Percentiles rank a stretch among this genome's conserved stretches.
Conservation (phyloP, 2,113 vertebrate species). For the Podarcis raffonei region DNA sequence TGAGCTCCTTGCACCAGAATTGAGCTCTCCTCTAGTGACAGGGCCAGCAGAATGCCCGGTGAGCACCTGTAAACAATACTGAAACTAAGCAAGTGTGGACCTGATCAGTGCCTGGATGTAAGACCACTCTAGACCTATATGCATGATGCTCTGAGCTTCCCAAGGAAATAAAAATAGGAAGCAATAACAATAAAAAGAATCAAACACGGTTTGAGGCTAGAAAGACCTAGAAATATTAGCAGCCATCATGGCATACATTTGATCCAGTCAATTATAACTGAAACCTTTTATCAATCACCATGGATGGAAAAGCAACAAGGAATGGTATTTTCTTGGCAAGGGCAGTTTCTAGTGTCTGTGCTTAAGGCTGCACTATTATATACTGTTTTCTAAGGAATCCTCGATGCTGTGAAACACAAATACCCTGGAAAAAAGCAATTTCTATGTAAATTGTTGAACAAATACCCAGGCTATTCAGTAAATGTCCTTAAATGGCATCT, state of each 20-base stretch:
- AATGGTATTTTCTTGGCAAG: not conserved
- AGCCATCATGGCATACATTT: not conserved
- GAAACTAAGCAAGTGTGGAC: not conserved
- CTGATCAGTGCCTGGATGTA: not conserved
- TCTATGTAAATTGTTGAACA: not conserved
- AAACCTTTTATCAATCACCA: not conserved
- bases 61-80: not conserved
- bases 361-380: not conserved
- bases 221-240: not conserved
- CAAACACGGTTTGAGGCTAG: not conserved
- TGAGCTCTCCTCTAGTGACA: not conserved
- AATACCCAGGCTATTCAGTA: not conserved
- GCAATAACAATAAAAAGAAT: not conserved
- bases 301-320: not conserved
- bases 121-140: not conserved
- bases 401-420: not conserved
- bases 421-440: not conserved
- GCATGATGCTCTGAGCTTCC: not conserved
- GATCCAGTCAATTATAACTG: not conserved
- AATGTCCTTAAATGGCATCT: not conserved
- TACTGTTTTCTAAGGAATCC: not conserved
- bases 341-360: not conserved
- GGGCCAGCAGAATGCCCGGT: not conserved
- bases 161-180: not conserved
- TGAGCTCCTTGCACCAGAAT: not conserved